Percentiles rank a stretch among this genome's conserved stretches.
Evolutionary conservation across 30 jellyfish, hydroid and myxozoan genomes (phyloP).

Genomic region (Nemopilema nomurai): DNA sequence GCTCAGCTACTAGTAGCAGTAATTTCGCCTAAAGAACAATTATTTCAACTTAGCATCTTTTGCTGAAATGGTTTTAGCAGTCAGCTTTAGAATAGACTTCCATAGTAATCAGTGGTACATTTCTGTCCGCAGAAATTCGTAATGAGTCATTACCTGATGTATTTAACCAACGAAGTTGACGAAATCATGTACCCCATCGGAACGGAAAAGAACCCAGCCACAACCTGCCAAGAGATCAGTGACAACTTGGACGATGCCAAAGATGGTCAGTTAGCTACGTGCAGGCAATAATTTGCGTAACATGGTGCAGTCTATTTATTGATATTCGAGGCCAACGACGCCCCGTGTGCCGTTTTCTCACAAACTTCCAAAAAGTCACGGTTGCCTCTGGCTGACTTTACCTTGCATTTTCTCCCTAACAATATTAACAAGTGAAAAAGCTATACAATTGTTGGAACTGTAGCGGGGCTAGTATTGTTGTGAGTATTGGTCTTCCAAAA

Average conservation of each 20-base stretch:
- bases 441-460: too few relatives aligned
- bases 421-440: too few relatives aligned
- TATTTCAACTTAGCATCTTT: too few relatives aligned
- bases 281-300: background rate
- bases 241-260: constrained; percentile 59
- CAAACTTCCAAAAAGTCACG: too few relatives aligned
- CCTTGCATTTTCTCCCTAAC: too few relatives aligned
- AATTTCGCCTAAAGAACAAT: too few relatives aligned
- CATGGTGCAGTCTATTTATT: background rate
- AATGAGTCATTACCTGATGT: constrained; percentile 54
- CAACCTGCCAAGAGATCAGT: constrained; percentile 77
- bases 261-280: constrained; percentile 49
- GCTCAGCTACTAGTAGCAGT: too few relatives aligned
- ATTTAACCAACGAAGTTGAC: constrained; percentile 77
- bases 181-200: constrained; percentile 84
- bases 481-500: too few relatives aligned
- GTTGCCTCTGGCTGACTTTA: too few relatives aligned
- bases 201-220: constrained; percentile 85
- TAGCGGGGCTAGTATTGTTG: too few relatives aligned
- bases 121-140: constrained; percentile 42
- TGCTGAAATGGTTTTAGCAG: too few relatives aligned
- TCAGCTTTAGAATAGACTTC: too few relatives aligned
- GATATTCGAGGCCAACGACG: background rate
- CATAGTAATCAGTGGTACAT: background rate
- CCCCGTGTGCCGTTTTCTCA: background rate